Evolutionary conservation across 2,797 vertebrate genomes (phyloP), one percentile per base, ranked within the genome.

Genomic region (Varecia variegata): DNA sequence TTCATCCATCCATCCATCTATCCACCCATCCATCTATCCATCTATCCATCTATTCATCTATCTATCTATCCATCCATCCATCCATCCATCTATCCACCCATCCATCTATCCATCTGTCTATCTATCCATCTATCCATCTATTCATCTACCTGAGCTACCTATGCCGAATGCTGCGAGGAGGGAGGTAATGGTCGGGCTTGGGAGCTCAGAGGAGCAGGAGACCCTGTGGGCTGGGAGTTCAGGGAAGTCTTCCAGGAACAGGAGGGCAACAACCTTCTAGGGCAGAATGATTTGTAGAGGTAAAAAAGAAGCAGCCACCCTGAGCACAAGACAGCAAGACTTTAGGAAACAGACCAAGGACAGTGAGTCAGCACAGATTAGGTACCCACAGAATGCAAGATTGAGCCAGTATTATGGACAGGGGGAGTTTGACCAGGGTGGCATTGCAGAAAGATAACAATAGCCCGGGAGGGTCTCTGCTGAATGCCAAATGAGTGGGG

Each of bases 381-480:
- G 0, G 2, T 14, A 5, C 17, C 20, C 60, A 20, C 0, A 10
- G 56, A 62, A 43, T 10, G 3, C 2, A 5, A 56, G 56, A 10
- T 0, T 35, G 17, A 68, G 80, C 40, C 2, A 2, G 7, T 68
- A 56, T 84, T 70, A 60, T 30, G 35, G 7, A 54, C 81, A 90
- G 40, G 6, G 10, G n/a, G 45, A 12, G 9, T n/a, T 65, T 14
- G 54, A 25, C 12, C 15, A 50, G 89, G 35, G 56, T 38, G 68
- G 38, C 65, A 7, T 21, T 50, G 52, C 79, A 83, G 62, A 93
- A 50, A 83, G 23, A 76, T 50, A 43, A 21, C 52, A 71, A 35
- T 17, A n/a, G 27, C 45, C 84, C 32, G 2, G 73, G 68, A 43
- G 12, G 12, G 9, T 88, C 38, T 32, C 13, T 84, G 45, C 83